Evolutionary conservation across 2,113 vertebrate genomes (phyloP).

Genomic region (Corynorhinus townsendii): DNA sequence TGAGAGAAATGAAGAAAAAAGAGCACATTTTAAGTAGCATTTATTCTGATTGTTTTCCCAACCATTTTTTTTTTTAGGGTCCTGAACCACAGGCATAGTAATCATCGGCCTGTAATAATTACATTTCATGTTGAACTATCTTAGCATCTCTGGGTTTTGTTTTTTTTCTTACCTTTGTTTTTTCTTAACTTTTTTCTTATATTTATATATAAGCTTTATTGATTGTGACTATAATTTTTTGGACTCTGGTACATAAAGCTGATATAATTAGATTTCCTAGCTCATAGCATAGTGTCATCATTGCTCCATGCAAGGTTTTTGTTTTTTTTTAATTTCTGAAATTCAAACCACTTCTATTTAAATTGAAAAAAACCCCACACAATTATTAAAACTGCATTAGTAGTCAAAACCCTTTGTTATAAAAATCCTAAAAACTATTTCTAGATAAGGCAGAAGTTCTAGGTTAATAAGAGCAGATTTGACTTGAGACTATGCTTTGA

Average conservation of each 20-base stretch:
- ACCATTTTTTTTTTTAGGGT: background rate
- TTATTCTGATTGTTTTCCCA: background rate
- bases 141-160: background rate
- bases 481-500: conserved; percentile 55
- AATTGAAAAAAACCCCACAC: background rate
- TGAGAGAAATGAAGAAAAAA: background rate
- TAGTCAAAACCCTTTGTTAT: conserved; percentile 4
- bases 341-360: conserved; percentile 68
- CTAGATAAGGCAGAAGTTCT: conserved; percentile 21
- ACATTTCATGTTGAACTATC: background rate
- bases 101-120: background rate
- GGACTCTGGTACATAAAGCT: background rate
- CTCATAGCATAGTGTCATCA: background rate
- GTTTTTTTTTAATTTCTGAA: background rate
- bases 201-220: background rate
- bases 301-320: background rate
- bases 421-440: background rate
- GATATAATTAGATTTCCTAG: background rate
- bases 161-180: background rate
- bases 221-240: background rate
- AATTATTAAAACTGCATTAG: conserved; percentile 53
- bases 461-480: conserved; percentile 53
- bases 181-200: background rate
- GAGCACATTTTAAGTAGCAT: background rate
- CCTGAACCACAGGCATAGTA: background rate